Percentiles rank a stretch among this genome's conserved stretches.
phyloP scores from a whole-genome alignment of 2,113 vertebrate genomes.

The Centrocercus urophasianus region DNA sequence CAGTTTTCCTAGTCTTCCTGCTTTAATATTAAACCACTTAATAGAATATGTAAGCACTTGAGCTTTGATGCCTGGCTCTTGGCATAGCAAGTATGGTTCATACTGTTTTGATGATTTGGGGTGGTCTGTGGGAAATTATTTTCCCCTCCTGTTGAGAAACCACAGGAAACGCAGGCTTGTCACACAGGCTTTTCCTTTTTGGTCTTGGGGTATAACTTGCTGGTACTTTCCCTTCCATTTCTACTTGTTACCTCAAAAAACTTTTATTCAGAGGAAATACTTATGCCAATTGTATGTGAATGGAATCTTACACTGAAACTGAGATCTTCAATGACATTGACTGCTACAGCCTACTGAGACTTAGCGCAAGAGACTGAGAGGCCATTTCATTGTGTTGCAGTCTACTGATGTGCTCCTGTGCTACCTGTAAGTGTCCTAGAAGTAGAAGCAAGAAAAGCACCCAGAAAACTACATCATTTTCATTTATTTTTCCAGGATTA shows the following conservation, averaged over 20 bases:
- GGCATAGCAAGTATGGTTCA: neutral
- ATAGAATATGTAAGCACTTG: conserved; percentile 65
- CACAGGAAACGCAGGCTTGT: conserved; percentile 21
- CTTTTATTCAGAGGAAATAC: neutral
- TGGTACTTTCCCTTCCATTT: conserved; percentile 13
- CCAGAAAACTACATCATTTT: neutral
- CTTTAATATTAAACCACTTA: conserved; percentile 56
- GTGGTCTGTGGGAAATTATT: conserved; percentile 57
- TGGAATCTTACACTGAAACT: neutral
- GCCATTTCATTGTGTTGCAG: neutral
- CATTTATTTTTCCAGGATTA: neutral
- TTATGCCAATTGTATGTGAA: neutral
- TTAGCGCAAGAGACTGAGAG: neutral
- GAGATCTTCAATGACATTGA: neutral
- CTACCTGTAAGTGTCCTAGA: neutral
- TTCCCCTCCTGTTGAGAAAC: conserved; percentile 43
- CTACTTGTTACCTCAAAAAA: neutral
- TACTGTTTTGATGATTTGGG: conserved; percentile 56
- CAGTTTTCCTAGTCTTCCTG: conserved; percentile 25
- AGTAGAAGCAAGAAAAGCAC: neutral
- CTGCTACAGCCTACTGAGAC: neutral
- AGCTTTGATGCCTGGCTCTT: conserved; percentile 54
- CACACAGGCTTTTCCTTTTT: neutral
- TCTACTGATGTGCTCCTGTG: neutral
- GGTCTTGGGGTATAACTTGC: neutral